Evolutionary conservation across 2,113 vertebrate species (phyloP).

Genomic region (Calypte anna): DNA sequence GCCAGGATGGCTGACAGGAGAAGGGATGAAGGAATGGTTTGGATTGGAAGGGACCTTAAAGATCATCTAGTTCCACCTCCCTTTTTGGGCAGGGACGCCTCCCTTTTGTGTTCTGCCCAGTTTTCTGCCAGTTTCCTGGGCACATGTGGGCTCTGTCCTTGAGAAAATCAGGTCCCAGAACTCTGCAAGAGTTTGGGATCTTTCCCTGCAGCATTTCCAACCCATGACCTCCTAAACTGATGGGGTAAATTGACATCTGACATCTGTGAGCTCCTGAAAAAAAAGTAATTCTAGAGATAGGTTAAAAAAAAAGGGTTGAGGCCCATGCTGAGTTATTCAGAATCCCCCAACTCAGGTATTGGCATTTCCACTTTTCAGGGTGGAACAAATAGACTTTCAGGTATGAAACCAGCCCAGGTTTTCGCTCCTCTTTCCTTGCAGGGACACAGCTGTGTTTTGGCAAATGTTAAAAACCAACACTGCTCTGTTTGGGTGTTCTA

Average conservation of each 20-base stretch:
- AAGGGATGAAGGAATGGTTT: no score
- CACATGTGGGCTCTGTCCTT: not conserved
- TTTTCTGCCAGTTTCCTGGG: no score
- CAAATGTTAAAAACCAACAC: not conserved
- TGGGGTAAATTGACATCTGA: not conserved
- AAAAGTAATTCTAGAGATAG: not conserved
- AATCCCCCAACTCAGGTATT: no score
- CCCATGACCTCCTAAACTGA: not conserved
- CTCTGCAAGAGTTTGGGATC: not conserved
- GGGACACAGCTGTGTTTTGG: not conserved
- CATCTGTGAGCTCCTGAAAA: not conserved
- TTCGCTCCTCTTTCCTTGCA: not conserved
- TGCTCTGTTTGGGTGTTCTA: not conserved
- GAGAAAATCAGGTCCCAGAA: not conserved
- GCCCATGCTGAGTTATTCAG: not conserved
- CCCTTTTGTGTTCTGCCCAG: no score
- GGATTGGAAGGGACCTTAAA: no score
- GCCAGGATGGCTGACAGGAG: no score
- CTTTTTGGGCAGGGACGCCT: no score
- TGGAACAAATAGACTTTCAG: not conserved
- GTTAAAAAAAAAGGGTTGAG: not conserved
- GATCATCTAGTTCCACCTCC: no score
- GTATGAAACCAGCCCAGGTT: not conserved
- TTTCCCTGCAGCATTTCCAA: fast-evolving
- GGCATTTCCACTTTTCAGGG: no score